Evolutionary conservation across 2,888 invertebrate genomes (phyloP).

Genomic region (Resseliella maxima): DNA sequence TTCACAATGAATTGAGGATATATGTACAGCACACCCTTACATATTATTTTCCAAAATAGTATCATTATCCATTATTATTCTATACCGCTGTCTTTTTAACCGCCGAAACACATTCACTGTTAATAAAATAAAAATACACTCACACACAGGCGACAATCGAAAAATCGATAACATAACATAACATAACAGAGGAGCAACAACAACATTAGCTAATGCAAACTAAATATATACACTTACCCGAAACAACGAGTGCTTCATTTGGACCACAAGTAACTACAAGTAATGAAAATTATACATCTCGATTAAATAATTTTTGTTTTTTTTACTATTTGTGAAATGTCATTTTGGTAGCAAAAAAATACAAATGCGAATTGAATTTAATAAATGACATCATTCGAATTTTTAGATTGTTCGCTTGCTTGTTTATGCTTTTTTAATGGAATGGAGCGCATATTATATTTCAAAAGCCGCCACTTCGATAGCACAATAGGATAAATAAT

Average conservation of each 20-base stretch:
- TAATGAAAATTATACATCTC: neutral
- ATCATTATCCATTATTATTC: neutral
- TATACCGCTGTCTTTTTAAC: neutral
- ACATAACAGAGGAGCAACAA: neutral
- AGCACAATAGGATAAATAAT: neutral
- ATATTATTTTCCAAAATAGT: neutral
- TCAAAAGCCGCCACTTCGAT: conserved; percentile 26
- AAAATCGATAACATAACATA: conserved; percentile 55
- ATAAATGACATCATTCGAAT: neutral
- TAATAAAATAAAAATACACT: neutral
- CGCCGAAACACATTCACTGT: neutral
- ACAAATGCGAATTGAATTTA: neutral
- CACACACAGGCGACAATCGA: neutral
- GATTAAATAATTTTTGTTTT: neutral
- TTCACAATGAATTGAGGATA: neutral
- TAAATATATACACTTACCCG: conserved; percentile 73
- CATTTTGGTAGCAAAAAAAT: neutral
- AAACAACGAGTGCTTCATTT: conserved; percentile 93
- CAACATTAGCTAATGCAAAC: neutral
- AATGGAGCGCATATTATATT: neutral
- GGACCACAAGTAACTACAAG: conserved; percentile 86
- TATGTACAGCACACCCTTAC: neutral
- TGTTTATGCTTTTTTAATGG: neutral
- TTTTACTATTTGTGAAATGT: neutral
- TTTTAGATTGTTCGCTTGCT: neutral